phyloP scores from a whole-genome alignment of 1,140 invertebrate species.

The Hetaerina americana region DNA sequence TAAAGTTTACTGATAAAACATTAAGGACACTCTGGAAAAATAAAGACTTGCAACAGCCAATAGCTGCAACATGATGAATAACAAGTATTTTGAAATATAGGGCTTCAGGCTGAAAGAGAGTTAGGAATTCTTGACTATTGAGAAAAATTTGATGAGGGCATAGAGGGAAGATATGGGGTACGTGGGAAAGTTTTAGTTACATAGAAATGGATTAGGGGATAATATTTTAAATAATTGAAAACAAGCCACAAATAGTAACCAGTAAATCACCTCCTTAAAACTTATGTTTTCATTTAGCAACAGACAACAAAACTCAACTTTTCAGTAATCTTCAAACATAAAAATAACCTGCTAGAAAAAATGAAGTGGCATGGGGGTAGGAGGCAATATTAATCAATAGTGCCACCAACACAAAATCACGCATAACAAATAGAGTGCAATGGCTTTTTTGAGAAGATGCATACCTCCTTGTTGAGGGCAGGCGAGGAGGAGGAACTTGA shows the following conservation, averaged over 20 bases:
- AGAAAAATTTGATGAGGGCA: background rate
- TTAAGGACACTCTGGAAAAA: background rate
- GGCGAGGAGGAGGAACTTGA: background rate
- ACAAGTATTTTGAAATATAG: background rate
- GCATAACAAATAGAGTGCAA: background rate
- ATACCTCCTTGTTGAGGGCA: background rate
- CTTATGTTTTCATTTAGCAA: no score
- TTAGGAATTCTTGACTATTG: background rate
- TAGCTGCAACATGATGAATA: background rate
- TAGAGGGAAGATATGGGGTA: no score
- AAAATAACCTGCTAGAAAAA: background rate
- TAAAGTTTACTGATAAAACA: no score
- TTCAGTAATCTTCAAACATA: no score
- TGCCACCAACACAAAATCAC: background rate
- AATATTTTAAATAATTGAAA: no score
- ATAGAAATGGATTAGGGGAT: no score
- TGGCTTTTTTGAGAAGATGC: background rate
- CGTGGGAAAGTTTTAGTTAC: no score
- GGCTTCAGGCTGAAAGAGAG: background rate
- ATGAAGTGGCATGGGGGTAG: background rate
- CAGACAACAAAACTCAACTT: no score
- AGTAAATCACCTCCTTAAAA: no score
- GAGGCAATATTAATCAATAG: background rate
- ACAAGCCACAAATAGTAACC: no score
- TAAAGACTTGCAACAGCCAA: background rate